phyloP scores from a whole-genome alignment of 1,140 invertebrate genomes.

The Protaetia brevitarsis region DNA sequence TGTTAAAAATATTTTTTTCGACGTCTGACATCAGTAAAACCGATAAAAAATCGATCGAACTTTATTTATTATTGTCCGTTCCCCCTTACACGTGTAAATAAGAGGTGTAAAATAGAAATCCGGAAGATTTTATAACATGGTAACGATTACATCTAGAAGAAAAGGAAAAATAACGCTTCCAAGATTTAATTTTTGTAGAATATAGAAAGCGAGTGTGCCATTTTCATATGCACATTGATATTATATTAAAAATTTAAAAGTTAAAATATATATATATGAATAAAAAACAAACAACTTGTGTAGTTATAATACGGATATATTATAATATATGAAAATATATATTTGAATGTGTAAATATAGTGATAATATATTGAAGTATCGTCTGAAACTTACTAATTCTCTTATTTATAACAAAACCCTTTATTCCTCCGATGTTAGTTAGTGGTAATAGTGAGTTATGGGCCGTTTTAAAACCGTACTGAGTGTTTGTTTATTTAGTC shows the following conservation, averaged over 20 bases:
- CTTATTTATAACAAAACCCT: slow-evolving; percentile 18
- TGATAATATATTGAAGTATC: slow-evolving; percentile 21
- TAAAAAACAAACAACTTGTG: no score
- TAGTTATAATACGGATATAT: no score
- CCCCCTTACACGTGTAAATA: no score
- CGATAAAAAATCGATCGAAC: no score
- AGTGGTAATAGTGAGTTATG: background rate
- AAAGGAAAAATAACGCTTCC: slow-evolving; percentile 20
- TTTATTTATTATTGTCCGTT: no score
- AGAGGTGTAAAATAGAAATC: background rate
- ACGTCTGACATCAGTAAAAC: no score
- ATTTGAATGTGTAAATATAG: slow-evolving; percentile 30
- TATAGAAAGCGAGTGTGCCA: slow-evolving; percentile 9
- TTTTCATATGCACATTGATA: background rate
- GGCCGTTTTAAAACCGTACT: no score
- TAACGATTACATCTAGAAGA: slow-evolving; percentile 1
- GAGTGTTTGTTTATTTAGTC: no score
- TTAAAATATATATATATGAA: no score
- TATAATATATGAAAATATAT: no score
- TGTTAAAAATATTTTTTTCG: no score
- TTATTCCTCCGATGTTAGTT: background rate
- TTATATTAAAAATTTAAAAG: no score
- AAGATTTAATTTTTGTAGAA: slow-evolving; percentile 17
- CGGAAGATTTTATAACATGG: background rate
- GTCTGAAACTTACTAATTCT: slow-evolving; percentile 23